Evolutionary conservation across 1,140 invertebrate genomes (phyloP), one percentile per base, ranked within the genome.

Genomic region (Chironomus striatipennis): DNA sequence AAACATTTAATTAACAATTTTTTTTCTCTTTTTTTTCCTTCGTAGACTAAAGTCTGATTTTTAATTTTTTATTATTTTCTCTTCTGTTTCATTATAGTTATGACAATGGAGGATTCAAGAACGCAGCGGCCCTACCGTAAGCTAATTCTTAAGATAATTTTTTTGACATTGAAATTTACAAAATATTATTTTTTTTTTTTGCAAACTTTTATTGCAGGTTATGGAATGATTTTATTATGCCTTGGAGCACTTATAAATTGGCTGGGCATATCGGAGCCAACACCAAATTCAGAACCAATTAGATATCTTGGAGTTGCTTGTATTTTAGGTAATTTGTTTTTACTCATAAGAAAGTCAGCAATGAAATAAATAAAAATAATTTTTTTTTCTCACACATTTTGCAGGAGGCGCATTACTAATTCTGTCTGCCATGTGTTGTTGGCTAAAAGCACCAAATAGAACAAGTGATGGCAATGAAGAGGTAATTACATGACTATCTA

Each of bases 221-320:
- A 90, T 81, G 90, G 90, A 73, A 90, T 91, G 88, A 88, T 90
- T 75, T 82, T 91, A 75, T 83, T 91, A 24, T 90, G 90, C 79
- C 85, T 90, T 43, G 90, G 90, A n/a, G 90, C 90, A 7, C 83
- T 91, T 21, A 89, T 91, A 79, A 92, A 92, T 82, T 91, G 90
- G 90, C 83, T 91, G 64, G 90, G 90, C 42, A 83, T 91, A 73
- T 89, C 90, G 0, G 89, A 91, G 79, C 65, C 65, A 70, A 70
- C 65, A 21, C 88, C 88, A 78, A 90, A 90, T 78, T 86, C 88
- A 21, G 89, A 90, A 78, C 88, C 89, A 0, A 87, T 92, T 73
- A 84, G 90, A 78, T 92, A 91, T 80, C 86, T 91, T 72, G 90
- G 90, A 74, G 90, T 91, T 21, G 89, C 89, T 15, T 90, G 90